phyloP scores from a whole-genome alignment of 2,888 invertebrate genomes.

The Octodonta nipae region DNA sequence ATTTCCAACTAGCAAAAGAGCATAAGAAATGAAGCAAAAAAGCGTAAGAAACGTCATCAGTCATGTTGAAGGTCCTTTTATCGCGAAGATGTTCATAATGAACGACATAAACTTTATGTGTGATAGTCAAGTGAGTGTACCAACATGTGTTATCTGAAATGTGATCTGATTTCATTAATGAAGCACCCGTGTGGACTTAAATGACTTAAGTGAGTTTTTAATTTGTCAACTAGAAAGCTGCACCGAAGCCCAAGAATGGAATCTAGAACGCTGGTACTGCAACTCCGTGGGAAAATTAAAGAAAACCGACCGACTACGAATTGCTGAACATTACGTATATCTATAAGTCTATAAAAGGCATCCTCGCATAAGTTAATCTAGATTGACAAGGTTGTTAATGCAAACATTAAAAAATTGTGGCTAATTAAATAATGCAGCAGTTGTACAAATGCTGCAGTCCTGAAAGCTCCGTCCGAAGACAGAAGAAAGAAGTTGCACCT shows the following conservation, averaged over 20 bases:
- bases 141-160: slow-evolving; percentile 3
- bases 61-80: too few relatives aligned
- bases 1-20: not conserved
- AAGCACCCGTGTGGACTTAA: slow-evolving; percentile 12
- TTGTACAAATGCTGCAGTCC: too few relatives aligned
- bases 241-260: slow-evolving; percentile 15
- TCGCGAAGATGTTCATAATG: too few relatives aligned
- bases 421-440: slow-evolving; percentile 33
- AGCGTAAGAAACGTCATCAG: not conserved
- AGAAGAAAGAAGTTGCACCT: too few relatives aligned
- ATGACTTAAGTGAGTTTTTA: slow-evolving; percentile 16
- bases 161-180: slow-evolving; percentile 14
- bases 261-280: slow-evolving; percentile 15
- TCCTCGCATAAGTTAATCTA: slow-evolving; percentile 28
- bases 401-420: slow-evolving; percentile 28
- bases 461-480: too few relatives aligned
- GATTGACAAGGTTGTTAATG: slow-evolving; percentile 32
- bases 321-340: slow-evolving; percentile 24
- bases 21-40: not conserved
- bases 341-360: slow-evolving; percentile 27
- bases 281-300: slow-evolving; percentile 29
- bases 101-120: too few relatives aligned
- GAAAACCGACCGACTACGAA: slow-evolving; percentile 19
- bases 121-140: too few relatives aligned
- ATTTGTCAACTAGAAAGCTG: slow-evolving; percentile 13